Conservation (phyloP, 1,140 invertebrate species). For the Trypoxylus dichotomus region DNA sequence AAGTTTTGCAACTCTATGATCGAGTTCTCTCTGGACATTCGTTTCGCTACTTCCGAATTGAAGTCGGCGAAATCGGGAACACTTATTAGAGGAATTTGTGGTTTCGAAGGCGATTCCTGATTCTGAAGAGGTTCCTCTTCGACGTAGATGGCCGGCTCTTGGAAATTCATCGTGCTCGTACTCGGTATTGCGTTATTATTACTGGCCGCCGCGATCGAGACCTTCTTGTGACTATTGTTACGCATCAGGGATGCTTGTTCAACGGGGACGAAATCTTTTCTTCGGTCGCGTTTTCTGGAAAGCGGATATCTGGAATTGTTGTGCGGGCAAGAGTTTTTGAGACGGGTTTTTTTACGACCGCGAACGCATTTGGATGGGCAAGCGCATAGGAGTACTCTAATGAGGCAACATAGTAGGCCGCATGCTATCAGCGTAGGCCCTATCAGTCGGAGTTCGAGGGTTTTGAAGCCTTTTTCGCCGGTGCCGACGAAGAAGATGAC, state of each 20-base stretch:
- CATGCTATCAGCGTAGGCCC: conserved; percentile 69
- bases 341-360: conserved; percentile 46
- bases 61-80: conserved; percentile 47
- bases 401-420: conserved; percentile 61
- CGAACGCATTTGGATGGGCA: conserved; percentile 54
- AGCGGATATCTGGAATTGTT: conserved; percentile 31
- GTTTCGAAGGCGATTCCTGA: neutral
- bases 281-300: conserved; percentile 48
- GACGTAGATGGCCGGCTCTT: conserved; percentile 26
- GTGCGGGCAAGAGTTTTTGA: conserved; percentile 50
- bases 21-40: conserved; percentile 45
- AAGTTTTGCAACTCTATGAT: conserved; percentile 53
- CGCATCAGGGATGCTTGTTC: conserved; percentile 44
- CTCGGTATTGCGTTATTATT: conserved; percentile 43
- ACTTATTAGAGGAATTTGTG: conserved; percentile 38
- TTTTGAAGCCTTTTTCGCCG: conserved; percentile 87
- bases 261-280: conserved; percentile 43
- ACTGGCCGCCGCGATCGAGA: conserved; percentile 45
- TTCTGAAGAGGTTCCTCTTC: conserved; percentile 31
- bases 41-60: conserved; percentile 33
- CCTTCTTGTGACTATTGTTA: conserved; percentile 45
- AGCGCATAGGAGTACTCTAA: conserved; percentile 62
- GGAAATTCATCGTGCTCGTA: conserved; percentile 36
- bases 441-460: conserved; percentile 77
- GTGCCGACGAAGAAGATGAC: conserved; percentile 87